phyloP scores from a whole-genome alignment of 2,113 vertebrate genomes.

The Baryphthengus martii region DNA sequence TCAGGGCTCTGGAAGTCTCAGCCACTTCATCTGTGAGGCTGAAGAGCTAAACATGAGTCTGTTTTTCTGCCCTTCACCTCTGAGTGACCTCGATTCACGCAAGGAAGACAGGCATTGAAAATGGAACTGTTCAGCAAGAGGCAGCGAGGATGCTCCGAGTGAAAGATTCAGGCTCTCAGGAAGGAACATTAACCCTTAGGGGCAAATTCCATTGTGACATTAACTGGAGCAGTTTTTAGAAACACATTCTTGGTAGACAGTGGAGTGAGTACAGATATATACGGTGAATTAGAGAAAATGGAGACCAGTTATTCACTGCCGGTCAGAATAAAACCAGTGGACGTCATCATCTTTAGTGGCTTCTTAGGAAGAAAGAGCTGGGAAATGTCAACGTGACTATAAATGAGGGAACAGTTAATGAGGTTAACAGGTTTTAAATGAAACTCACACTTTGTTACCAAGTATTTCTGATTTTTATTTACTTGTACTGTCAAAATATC shows the following conservation, averaged over 20 bases:
- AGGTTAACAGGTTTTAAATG: not conserved
- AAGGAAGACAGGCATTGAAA: not conserved
- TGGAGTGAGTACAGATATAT: fast-evolving
- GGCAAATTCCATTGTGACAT: not conserved
- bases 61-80: not conserved
- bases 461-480: not conserved
- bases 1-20: not conserved
- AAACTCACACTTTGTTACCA: not conserved
- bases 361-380: not conserved
- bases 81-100: not conserved
- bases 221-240: not conserved
- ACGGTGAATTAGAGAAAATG: not conserved
- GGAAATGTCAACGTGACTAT: fast-evolving
- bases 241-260: fast-evolving
- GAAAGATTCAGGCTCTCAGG: not conserved
- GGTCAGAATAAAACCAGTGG: not conserved
- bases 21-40: not conserved
- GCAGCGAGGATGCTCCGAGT: not conserved
- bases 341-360: fast-evolving
- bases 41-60: not conserved
- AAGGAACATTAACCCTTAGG: not conserved
- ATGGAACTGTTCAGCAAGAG: not conserved
- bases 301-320: not conserved
- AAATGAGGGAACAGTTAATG: not conserved
- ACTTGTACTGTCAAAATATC: not conserved